A percentile compares a stretch with the other conserved stretches of the same genome.
phyloP scores from a whole-genome alignment of 2,113 vertebrate species.

The Zeus faber region DNA sequence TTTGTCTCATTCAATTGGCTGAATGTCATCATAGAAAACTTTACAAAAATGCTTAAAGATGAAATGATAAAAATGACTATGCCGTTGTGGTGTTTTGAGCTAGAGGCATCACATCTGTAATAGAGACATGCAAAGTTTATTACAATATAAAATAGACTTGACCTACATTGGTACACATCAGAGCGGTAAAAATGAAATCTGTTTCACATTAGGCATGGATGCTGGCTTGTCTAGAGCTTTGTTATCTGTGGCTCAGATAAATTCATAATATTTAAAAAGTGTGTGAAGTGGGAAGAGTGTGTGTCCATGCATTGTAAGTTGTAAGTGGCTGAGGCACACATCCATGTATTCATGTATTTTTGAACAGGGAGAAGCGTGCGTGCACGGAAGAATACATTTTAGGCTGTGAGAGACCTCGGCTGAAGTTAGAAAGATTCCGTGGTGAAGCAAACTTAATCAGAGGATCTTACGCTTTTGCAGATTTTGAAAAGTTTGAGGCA shows the following conservation, averaged over 20 bases:
- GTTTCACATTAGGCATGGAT: conserved; percentile 20
- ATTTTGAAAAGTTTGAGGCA: conserved; percentile 47
- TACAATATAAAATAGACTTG: conserved; percentile 42
- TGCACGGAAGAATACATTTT: conserved; percentile 16
- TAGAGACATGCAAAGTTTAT: conserved; percentile 36
- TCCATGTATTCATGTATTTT: conserved; percentile 11
- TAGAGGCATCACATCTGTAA: conserved; percentile 19
- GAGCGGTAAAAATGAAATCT: conserved; percentile 35
- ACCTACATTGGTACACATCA: conserved; percentile 41
- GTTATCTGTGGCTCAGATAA: conserved; percentile 44
- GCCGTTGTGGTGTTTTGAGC: conserved; percentile 15
- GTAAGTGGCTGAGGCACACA: not conserved
- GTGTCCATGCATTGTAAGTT: conserved; percentile 4
- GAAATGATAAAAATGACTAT: conserved; percentile 38
- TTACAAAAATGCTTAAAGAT: conserved; percentile 6
- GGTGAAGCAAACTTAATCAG: conserved; percentile 51
- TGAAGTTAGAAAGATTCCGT: conserved; percentile 32
- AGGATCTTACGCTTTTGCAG: conserved; percentile 52
- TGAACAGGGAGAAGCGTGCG: not conserved
- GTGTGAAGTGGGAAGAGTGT: conserved; percentile 28
- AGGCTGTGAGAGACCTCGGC: conserved; percentile 33
- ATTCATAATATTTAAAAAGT: conserved; percentile 35
- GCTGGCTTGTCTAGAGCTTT: conserved; percentile 28
- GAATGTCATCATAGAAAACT: conserved; percentile 33
- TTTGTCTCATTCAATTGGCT: conserved; percentile 28